Percentiles rank a stretch among this genome's conserved stretches.
Evolutionary conservation across 2,797 vertebrate genomes (phyloP).

Genomic region (Falco novaeseelandiae): DNA sequence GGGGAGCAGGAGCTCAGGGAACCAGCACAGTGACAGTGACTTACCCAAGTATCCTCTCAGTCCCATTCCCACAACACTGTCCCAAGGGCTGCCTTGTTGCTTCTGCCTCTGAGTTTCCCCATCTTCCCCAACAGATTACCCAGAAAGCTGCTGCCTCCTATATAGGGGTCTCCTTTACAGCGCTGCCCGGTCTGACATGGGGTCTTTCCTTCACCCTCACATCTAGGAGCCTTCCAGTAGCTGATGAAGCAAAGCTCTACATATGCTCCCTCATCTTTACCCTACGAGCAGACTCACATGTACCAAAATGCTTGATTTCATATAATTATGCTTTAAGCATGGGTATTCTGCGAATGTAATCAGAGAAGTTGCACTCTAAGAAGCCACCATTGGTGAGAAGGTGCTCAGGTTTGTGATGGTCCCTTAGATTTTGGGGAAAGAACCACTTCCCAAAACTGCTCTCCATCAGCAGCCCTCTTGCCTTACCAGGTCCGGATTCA

Average conservation of each 20-base stretch:
- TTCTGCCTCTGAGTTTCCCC: not conserved
- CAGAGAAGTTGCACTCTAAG: not conserved
- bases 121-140: not conserved
- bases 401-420: not conserved
- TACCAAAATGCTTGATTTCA: not conserved
- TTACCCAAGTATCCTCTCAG: not conserved
- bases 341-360: not conserved
- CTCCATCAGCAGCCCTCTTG: not conserved
- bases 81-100: not conserved
- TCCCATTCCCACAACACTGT: not conserved
- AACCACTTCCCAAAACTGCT: not conserved
- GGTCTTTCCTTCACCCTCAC: not conserved
- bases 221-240: not conserved
- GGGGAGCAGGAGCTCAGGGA: not conserved
- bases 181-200: not conserved
- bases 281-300: not conserved
- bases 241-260: not conserved
- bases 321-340: not conserved
- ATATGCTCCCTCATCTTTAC: not conserved
- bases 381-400: not conserved
- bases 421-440: not conserved
- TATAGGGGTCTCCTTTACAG: not conserved
- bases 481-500: rapidly evolving
- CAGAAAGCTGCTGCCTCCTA: not conserved
- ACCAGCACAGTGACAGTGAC: not conserved